Conservation (phyloP, 2,888 invertebrate genomes). For the Heteropelma amictum region DNA sequence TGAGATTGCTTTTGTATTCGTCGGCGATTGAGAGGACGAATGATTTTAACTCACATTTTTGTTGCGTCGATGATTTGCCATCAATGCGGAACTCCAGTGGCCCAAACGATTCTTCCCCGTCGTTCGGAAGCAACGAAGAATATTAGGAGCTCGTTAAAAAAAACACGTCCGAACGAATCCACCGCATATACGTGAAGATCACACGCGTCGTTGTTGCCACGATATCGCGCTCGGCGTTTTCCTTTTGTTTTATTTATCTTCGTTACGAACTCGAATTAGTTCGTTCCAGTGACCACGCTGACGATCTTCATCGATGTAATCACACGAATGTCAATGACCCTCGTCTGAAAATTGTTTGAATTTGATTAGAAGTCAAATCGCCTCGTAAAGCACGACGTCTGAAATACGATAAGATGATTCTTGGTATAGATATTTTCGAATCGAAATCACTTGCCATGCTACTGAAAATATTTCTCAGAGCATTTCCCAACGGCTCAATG, state of each 20-base stretch:
- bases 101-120: conserved; percentile 44
- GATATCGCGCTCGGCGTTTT: conserved; percentile 11
- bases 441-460: too few relatives aligned
- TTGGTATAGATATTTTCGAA: too few relatives aligned
- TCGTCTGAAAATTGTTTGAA: neutral
- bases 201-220: conserved; percentile 8
- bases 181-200: conserved; percentile 22
- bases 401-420: too few relatives aligned
- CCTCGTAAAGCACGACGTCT: too few relatives aligned
- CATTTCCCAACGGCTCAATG: too few relatives aligned
- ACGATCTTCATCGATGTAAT: conserved; percentile 58
- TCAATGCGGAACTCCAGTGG: conserved; percentile 67
- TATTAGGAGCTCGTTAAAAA: conserved; percentile 24
- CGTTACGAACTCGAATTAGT: conserved; percentile 36
- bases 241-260: conserved; percentile 26
- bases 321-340: conserved; percentile 21
- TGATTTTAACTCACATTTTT: conserved; percentile 74
- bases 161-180: conserved; percentile 13
- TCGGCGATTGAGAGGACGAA: neutral
- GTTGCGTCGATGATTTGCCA: conserved; percentile 77
- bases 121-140: conserved; percentile 19
- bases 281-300: conserved; percentile 60
- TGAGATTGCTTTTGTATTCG: too few relatives aligned
- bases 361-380: neutral
- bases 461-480: too few relatives aligned